Conservation (phyloP, 2,797 vertebrate species). For the Chromobotia macracanthus region DNA sequence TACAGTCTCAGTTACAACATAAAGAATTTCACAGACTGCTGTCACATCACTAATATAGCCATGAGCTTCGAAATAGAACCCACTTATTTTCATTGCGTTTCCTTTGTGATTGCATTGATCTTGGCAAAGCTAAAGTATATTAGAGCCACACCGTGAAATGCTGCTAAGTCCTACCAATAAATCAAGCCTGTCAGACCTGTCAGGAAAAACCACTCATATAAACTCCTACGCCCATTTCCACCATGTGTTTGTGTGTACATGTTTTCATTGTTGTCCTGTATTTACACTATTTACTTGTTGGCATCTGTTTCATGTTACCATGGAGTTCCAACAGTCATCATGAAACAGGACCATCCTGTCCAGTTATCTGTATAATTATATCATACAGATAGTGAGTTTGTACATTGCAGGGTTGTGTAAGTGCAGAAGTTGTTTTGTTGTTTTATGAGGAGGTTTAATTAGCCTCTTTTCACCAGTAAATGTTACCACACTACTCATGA, state of each 20-base stretch:
- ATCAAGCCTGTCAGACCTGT: constrained; percentile 36
- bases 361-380: background rate
- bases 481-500: constrained; percentile 36
- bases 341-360: constrained; percentile 13
- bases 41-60: background rate
- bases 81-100: constrained; percentile 8
- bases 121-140: constrained; percentile 20
- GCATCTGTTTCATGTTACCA: background rate
- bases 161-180: constrained; percentile 7
- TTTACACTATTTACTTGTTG: constrained; percentile 16
- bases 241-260: constrained; percentile 18
- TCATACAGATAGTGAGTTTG: constrained; percentile 7
- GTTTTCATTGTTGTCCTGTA: constrained; percentile 1
- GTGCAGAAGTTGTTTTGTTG: constrained; percentile 22
- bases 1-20: background rate
- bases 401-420: constrained; percentile 41
- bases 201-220: constrained; percentile 7
- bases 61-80: constrained; percentile 7
- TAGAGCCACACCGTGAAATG: constrained; percentile 22
- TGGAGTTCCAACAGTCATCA: background rate
- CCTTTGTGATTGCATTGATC: constrained; percentile 20
- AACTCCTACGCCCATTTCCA: background rate
- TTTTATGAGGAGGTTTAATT: constrained; percentile 59
- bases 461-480: constrained; percentile 52
- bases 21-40: constrained; percentile 24